phyloP scores from a whole-genome alignment of 2,888 invertebrate genomes.

The Parnassius glacialis region DNA sequence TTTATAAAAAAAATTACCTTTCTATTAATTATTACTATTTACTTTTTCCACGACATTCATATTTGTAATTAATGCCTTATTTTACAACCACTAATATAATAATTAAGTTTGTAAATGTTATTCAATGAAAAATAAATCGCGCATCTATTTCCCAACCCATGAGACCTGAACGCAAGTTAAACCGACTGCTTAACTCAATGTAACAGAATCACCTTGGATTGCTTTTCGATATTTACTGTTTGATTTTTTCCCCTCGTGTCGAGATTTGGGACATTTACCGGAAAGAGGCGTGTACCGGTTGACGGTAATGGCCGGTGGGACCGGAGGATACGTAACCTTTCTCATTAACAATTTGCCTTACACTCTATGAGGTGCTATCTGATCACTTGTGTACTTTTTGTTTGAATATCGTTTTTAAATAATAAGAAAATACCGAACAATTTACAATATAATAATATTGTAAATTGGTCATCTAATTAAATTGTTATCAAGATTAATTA shows the following conservation, averaged over 20 bases:
- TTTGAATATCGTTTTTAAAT: no score
- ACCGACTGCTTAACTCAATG: conserved; percentile 62
- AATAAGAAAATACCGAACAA: no score
- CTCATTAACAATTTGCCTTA: conserved; percentile 66
- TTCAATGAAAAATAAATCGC: conserved; percentile 41
- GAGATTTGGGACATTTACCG: conserved; percentile 70
- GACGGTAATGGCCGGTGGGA: conserved; percentile 63
- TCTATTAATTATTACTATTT: no score
- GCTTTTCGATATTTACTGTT: conserved; percentile 78
- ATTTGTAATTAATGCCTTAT: no score
- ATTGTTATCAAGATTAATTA: no score
- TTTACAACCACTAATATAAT: no score
- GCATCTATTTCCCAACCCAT: conserved; percentile 41
- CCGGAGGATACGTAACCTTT: conserved; percentile 64
- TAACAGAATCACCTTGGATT: conserved; percentile 77
- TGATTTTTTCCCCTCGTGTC: conserved; percentile 72
- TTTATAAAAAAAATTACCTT: no score
- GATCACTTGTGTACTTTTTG: conserved; percentile 13
- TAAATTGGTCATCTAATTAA: no score
- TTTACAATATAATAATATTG: no score
- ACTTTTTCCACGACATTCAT: no score
- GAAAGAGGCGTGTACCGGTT: conserved; percentile 70
- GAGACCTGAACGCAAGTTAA: conserved; percentile 56
- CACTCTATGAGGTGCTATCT: conserved; percentile 43
- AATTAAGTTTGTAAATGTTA: conserved; percentile 5